phyloP scores from a whole-genome alignment of 1,140 invertebrate species.

The Cardiocondyla obscurior region DNA sequence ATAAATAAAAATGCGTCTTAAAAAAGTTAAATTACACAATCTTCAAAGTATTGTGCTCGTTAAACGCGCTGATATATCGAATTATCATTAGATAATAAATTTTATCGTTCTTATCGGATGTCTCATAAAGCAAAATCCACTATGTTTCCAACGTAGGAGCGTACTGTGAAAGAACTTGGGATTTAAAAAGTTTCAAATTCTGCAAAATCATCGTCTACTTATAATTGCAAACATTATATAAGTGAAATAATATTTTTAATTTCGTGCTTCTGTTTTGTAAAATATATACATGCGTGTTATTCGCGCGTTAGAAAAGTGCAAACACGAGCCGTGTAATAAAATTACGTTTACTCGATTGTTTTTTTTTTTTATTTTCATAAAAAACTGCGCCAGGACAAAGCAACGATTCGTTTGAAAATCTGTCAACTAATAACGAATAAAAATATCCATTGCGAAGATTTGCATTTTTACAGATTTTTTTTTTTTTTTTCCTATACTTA shows the following conservation, averaged over 20 bases:
- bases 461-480: neutral
- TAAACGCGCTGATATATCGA: neutral
- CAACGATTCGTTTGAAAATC: conserved; percentile 31
- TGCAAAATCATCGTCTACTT: neutral
- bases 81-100: conserved; percentile 9
- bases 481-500: no score
- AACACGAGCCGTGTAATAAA: conserved; percentile 24
- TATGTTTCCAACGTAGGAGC: neutral
- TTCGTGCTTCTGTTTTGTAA: neutral
- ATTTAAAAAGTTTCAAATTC: neutral
- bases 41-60: neutral
- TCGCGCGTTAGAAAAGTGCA: conserved; percentile 1
- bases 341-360: conserved; percentile 45
- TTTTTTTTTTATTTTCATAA: conserved; percentile 25
- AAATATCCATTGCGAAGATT: neutral
- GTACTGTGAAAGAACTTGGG: neutral
- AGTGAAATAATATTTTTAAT: neutral
- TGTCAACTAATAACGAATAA: neutral
- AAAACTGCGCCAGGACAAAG: neutral
- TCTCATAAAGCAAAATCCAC: neutral
- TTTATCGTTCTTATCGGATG: conserved; percentile 19
- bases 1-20: neutral
- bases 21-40: neutral
- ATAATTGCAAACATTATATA: neutral
- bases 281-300: neutral